Evolutionary conservation across 2,797 vertebrate genomes (phyloP), one percentile per base, ranked within the genome.

Genomic region (Taeniopygia guttata): DNA sequence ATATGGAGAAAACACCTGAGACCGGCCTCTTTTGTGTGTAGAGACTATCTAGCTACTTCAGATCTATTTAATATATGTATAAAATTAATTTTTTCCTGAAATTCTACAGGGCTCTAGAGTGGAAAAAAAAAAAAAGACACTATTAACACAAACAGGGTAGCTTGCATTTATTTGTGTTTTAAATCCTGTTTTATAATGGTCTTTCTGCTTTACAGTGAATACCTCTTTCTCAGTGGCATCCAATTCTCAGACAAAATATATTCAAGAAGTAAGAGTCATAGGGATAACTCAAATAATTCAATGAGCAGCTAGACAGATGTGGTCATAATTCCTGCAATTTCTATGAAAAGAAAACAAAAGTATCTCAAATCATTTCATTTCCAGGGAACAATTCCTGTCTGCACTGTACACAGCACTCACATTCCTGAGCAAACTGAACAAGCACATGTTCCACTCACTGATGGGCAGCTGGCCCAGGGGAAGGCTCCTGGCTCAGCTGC

Each of bases 381-480:
- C 58, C 30, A 56, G 38, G 68, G 27, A 93, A 55, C 78, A 77
- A 52, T 16, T 11, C 32, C 43, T n/a, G 22, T 11, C 51, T 86
- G 58, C 30, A 26, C 18, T 32, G 3, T 1, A 38, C 38, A 11
- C 6, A 5, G 51, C 21, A 13, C 19, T 69, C 29, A 26, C n/a
- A 26, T 26, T 58, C 43, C 59, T 42, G 56, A 66, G 40, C 38
- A 64, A 75, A 77, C 11, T 6, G 16, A 64, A 38, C 1, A 5
- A 43, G 21, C 17, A 20, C 10, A 6, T 0, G 7, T 52, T 48
- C 23, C n/a, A 14, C 4, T 3, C 16, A 16, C 29, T 36, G 49
- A 60, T 0, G 0, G 45, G 40, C 42, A 86, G 62, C 62, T 68
- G 26, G 68, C 46, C 67, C 34, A 11, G 0, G 0, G 29, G 29